Conservation (phyloP, 2,113 vertebrate species). For the Antechinus flavipes region DNA sequence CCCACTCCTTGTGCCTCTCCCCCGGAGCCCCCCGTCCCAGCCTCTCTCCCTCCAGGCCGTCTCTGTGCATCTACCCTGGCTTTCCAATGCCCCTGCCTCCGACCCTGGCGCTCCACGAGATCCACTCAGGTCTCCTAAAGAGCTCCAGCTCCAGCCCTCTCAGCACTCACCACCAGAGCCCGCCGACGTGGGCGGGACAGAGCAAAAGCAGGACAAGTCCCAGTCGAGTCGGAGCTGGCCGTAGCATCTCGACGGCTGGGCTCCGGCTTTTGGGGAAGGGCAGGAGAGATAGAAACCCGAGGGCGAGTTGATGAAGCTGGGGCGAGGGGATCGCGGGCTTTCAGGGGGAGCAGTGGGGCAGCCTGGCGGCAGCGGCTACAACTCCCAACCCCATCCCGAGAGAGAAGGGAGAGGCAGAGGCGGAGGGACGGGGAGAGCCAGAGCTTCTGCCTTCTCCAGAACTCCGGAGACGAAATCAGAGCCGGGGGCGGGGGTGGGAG, state of each 20-base stretch:
- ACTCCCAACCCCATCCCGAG: conserved; percentile 69
- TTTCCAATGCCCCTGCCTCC: neutral
- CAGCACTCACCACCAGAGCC: conserved; percentile 79
- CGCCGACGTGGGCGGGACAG: conserved; percentile 77
- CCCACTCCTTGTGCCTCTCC: neutral
- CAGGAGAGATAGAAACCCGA: neutral
- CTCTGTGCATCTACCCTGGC: neutral
- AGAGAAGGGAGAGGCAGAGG: conserved; percentile 76
- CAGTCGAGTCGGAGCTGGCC: conserved; percentile 62
- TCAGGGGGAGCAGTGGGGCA: conserved; percentile 45
- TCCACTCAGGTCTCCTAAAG: neutral
- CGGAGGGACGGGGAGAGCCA: conserved; percentile 73
- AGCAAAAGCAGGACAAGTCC: conserved; percentile 74
- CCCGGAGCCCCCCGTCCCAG: neutral
- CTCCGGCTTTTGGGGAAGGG: neutral
- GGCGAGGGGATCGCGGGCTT: conserved; percentile 26
- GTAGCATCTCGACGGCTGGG: conserved; percentile 63
- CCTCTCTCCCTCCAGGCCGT: neutral
- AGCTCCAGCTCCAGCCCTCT: neutral
- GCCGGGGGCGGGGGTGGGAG: conserved; percentile 70
- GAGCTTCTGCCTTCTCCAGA: conserved; percentile 76
- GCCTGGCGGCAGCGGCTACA: conserved; percentile 40
- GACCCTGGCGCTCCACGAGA: neutral
- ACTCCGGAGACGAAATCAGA: conserved; percentile 79
- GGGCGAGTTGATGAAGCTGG: neutral